Conservation (phyloP, 2,888 invertebrate species). For the Drosophila nr. fundita region DNA sequence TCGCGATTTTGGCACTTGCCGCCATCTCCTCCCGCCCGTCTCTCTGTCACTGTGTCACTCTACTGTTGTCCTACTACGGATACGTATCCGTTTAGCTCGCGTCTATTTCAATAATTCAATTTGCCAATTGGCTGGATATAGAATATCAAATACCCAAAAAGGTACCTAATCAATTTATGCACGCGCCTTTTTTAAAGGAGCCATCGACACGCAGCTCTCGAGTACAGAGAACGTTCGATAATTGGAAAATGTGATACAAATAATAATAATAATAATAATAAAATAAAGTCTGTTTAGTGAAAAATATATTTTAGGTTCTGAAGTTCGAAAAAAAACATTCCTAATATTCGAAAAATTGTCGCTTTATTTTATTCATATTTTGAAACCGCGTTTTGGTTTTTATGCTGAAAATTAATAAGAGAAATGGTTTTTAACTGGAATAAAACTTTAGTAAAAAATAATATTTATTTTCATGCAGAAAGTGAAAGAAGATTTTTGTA, state of each 20-base stretch:
- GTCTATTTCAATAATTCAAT: constrained; percentile 59
- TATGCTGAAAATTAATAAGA: neutral
- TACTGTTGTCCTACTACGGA: constrained; percentile 28
- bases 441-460: neutral
- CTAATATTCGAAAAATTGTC: neutral
- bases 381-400: neutral
- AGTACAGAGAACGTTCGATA: neutral
- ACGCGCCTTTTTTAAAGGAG: constrained; percentile 36
- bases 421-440: neutral
- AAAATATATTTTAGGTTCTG: neutral
- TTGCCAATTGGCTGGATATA: constrained; percentile 34
- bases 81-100: constrained; percentile 26
- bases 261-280: neutral
- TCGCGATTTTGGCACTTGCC: constrained; percentile 42
- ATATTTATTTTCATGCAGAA: neutral
- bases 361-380: neutral
- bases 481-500: neutral
- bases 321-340: neutral
- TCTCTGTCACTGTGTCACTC: neutral
- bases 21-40: neutral
- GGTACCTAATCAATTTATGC: constrained; percentile 50
- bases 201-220: constrained; percentile 53
- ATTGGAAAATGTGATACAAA: neutral
- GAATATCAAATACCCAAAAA: constrained; percentile 23
- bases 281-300: neutral